Conservation (phyloP, 2,888 invertebrate species). For the Macrophya alboannulata region DNA sequence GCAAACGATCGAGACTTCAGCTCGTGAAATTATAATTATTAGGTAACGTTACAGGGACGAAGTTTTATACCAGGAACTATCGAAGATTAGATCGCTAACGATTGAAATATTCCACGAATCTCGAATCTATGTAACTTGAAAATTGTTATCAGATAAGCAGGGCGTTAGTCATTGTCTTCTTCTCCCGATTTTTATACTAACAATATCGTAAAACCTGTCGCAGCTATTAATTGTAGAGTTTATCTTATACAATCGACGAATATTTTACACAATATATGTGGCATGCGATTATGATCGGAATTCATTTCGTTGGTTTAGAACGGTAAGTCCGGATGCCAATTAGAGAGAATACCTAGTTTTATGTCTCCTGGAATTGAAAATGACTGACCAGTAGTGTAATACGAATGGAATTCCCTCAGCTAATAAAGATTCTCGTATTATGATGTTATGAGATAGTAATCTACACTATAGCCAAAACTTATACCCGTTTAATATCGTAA, state of each 20-base stretch:
- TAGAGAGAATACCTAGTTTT: background rate
- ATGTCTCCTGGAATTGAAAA: background rate
- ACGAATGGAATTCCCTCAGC: background rate
- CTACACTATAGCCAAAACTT: background rate
- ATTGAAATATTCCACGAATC: background rate
- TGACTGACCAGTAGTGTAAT: too few species aligned
- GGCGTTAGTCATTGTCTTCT: background rate
- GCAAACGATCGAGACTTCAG: background rate
- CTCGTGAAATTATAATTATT: background rate
- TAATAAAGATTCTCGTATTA: background rate
- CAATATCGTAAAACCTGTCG: background rate
- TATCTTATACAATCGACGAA: background rate
- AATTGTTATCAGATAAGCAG: background rate
- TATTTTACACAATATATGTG: background rate
- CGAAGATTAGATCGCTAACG: background rate
- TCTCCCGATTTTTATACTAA: background rate
- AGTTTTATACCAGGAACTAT: background rate
- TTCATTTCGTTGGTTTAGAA: background rate
- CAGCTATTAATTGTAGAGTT: background rate
- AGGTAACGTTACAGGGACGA: background rate
- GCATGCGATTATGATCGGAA: conserved; percentile 2
- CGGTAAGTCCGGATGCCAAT: background rate
- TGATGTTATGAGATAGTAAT: background rate
- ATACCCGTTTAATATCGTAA: background rate
- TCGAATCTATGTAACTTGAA: background rate